These are phyloP conservation scores for Melanaphis sacchari DNA, from an alignment of 1,140 invertebrate species.

Conservation along the genomic window DNA sequence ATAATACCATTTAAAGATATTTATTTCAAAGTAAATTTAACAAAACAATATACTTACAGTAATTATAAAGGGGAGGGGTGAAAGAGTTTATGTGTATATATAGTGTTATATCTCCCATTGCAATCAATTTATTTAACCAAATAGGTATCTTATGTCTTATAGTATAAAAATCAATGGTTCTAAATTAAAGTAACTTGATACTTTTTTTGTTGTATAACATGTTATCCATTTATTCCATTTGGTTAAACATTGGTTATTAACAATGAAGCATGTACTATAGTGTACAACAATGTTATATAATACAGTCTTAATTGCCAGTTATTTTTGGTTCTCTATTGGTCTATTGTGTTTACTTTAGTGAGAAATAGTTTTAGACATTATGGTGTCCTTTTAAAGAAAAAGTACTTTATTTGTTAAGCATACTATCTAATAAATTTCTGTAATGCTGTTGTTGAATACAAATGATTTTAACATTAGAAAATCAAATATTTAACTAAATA, in stretches of 20 bases:
- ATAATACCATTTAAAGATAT: background rate
- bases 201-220: background rate
- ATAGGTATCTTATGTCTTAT: background rate
- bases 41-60: background rate
- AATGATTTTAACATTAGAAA: background rate
- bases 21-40: background rate
- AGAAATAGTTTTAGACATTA: background rate
- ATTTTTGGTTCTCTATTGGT: background rate
- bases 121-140: background rate
- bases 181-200: background rate
- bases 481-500: background rate
- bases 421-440: background rate
- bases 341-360: background rate
- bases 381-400: background rate
- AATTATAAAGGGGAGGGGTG: background rate
- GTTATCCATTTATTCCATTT: constrained; percentile 3
- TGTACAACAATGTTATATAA: background rate
- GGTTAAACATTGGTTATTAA: background rate
- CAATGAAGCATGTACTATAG: too few species aligned
- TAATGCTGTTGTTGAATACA: background rate
- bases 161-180: background rate
- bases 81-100: too few species aligned
- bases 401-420: background rate
- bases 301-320: background rate
- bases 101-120: background rate